These are phyloP conservation scores for Epirrita christyi DNA, from an alignment of 2,888 invertebrate genomes.

Conservation along the genomic window DNA sequence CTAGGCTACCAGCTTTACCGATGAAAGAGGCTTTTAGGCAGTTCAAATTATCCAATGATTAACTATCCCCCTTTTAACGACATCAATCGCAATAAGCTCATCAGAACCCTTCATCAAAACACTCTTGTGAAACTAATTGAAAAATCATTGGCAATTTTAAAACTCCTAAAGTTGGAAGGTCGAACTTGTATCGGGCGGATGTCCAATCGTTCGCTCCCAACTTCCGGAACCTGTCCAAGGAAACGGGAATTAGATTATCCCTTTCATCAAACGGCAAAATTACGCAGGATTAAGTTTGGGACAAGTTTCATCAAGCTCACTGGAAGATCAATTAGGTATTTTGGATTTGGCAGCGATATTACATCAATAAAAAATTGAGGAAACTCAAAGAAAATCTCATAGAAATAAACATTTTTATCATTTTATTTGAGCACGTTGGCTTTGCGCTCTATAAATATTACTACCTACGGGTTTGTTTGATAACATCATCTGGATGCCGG, in stretches of 20 bases:
- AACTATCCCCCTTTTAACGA: background rate
- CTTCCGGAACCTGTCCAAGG: conserved; percentile 33
- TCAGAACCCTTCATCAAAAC: background rate
- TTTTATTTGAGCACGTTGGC: too few relatives aligned
- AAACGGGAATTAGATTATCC: conserved; percentile 44
- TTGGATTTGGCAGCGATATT: conserved; percentile 11
- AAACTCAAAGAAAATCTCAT: background rate
- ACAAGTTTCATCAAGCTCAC: conserved; percentile 39
- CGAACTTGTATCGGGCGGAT: conserved; percentile 31
- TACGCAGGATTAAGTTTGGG: conserved; percentile 41
- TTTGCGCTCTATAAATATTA: too few relatives aligned
- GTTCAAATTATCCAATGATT: too few relatives aligned
- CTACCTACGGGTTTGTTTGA: too few relatives aligned
- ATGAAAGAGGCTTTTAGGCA: too few relatives aligned
- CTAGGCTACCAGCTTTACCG: too few relatives aligned
- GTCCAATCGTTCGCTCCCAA: conserved; percentile 33
- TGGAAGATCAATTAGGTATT: conserved; percentile 19
- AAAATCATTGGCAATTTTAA: conserved; percentile 36
- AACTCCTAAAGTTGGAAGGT: conserved; percentile 22
- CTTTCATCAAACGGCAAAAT: conserved; percentile 44
- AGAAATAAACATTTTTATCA: too few relatives aligned
- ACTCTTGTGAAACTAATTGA: conserved; percentile 26
- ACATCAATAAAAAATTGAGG: background rate
- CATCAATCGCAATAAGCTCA: background rate
- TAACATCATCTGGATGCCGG: too few relatives aligned